Base-by-base conservation (phyloP, 2,888 invertebrate genomes). In the Drosophila neotestacea region DNA sequence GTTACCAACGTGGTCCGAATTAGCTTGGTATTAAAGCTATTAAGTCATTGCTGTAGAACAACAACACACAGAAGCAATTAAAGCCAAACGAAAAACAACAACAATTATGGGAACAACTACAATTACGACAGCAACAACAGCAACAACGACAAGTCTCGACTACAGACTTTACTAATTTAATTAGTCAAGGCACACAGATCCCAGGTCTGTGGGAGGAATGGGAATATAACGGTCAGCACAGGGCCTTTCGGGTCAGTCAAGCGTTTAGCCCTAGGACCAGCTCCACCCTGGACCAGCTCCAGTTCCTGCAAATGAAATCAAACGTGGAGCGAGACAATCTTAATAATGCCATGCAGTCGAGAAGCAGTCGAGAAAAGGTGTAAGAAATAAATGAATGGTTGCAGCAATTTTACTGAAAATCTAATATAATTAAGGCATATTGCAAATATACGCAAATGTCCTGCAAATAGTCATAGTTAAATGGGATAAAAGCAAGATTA, bases 141-240 rank as follows among this genome's bases (percentile, higher is more conserved):
- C 52, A 58, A 66, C 54, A 51, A 44, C 42, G 73, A 22, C 50
- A 28, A 70, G 79, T 81, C 86, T 79, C 70, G 65, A 66, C 69
- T 66, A 44, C 70, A 74, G 85, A 72, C 85, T 61, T 60, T 27
- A 71, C 79, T 84, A 84, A 84, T 84, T 84, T 81, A 84, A 84
- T 84, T 84, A 84, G 87, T 81, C 79, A 59, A 58, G 59, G 47
- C 55, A 55, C 32, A 41, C 34, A 62, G 13, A 22, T 10, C 30
- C 9, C 30, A 9, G 50, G 34, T 13, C 3, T 11, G 30, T 7
- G 30, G 6, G 34, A 16, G 41, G 22, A 44, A 44, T 44, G 46
- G 5, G 22, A 50, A 16, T 50, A 22, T 36, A n/a, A 50, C 50
- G 30, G 48, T 32, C 48, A 32, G 42, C 38, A n/a, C 34, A 22